Base-by-base conservation (phyloP, 2,797 vertebrate species). In the Premnoplex brunnescens region DNA sequence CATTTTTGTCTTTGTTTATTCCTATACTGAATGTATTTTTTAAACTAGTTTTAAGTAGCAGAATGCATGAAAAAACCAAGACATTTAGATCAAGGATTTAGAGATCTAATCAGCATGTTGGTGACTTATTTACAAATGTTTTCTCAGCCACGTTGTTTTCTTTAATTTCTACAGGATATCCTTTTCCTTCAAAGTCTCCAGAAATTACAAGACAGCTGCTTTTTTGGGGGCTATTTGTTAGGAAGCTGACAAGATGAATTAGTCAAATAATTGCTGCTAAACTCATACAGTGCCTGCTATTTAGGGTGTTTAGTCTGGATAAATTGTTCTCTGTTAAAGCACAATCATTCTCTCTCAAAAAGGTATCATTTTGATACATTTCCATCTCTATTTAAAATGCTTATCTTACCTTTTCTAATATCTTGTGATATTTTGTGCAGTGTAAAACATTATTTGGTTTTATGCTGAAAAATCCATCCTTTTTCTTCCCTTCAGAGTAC, bases 171-270 rank as follows among this genome's bases (percentile, higher is more conserved):
- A 74, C 91, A 97, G 97, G 91, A 96, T 96, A 94, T 97, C 96
- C 96, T 95, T 92, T 97, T 97, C 96, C 96, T 96, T 92, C 63
- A 39, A 89, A 97, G 92, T 60, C 54, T 94, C 81, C 78, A 56
- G 41, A 96, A 95, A 96, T 91, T 80, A 85, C 64, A 85, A 94
- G 83, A 68, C 67, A 48, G 84, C 71, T 81, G 77, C 73, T 85
- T 95, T 92, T 95, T 55, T 3, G 2, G 39, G 93, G 95, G 88
- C 97, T 96, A 78, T 97, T 98, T 94, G 96, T 97, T 96, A 97
- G 97, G 89, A 98, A 97, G 94, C 97, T 97, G 97, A 95, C 97
- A 97, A 95, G 96, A 97, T 95, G 95, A 98, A 98, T 98, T 97
- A 97, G 97, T 97, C 97, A 96, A 97, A 97, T 97, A 93, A 98